Conservation (phyloP, 2,888 invertebrate genomes). For the Epsilonema sp. region DNA sequence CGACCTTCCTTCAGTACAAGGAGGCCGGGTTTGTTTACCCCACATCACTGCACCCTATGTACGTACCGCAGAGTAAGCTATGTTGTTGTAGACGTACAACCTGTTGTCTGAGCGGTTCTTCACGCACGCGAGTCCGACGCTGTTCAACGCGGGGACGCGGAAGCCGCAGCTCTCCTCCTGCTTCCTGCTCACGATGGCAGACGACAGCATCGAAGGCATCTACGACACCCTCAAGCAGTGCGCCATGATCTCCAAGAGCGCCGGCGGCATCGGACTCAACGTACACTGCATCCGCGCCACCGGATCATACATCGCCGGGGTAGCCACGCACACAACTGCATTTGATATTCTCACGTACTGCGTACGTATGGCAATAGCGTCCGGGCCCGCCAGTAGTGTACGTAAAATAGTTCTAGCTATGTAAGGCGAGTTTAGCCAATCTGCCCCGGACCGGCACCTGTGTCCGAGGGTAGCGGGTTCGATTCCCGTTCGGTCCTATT, state of each 20-base stretch:
- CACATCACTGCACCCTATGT: too few species aligned
- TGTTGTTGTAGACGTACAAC: slow-evolving; percentile 54
- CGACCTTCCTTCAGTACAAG: too few species aligned
- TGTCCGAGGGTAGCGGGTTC: too few species aligned
- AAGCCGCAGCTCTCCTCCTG: slow-evolving; percentile 81
- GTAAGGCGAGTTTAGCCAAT: too few species aligned
- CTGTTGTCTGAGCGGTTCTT: slow-evolving; percentile 79
- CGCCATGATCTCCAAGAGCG: slow-evolving; percentile 83
- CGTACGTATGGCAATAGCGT: too few species aligned
- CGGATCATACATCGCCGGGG: slow-evolving; percentile 70
- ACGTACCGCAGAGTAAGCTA: too few species aligned
- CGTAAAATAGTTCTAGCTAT: too few species aligned
- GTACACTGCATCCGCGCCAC: slow-evolving; percentile 81
- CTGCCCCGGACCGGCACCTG: too few species aligned
- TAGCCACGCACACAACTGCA: slow-evolving; percentile 10
- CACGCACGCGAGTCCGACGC: slow-evolving; percentile 90
- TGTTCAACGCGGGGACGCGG: slow-evolving; percentile 80
- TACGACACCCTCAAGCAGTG: slow-evolving; percentile 75
- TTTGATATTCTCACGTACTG: not conserved
- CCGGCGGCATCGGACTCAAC: slow-evolving; percentile 89
- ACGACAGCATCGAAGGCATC: slow-evolving; percentile 56
- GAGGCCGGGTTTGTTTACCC: too few species aligned
- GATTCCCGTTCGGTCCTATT: too few species aligned
- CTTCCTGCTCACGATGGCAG: slow-evolving; percentile 76
- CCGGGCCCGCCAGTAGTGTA: not conserved